Conservation (phyloP, 1,140 invertebrate species). For the Lasioglossum albipes region DNA sequence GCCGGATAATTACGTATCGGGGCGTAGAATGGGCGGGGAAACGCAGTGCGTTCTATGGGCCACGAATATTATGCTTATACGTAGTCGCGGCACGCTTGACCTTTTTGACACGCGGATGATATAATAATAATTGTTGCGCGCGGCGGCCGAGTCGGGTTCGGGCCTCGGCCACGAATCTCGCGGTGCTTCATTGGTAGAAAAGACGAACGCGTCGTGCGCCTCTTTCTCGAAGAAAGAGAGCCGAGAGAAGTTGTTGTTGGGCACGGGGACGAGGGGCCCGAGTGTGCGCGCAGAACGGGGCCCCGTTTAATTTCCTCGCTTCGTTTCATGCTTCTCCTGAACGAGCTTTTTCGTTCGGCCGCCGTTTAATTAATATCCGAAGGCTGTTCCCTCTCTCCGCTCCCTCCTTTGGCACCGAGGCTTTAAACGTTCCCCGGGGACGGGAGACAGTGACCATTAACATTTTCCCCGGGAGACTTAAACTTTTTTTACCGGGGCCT, state of each 20-base stretch:
- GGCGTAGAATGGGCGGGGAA: slow-evolving; percentile 67
- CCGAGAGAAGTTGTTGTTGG: not conserved
- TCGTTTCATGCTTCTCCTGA: slow-evolving; percentile 44
- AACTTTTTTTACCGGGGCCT: not conserved
- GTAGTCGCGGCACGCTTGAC: slow-evolving; percentile 72
- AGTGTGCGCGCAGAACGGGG: slow-evolving; percentile 14
- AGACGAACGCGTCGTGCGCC: not conserved
- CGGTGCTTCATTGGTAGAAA: slow-evolving; percentile 9
- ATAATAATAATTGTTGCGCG: slow-evolving; percentile 74
- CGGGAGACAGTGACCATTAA: not conserved
- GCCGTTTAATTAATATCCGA: slow-evolving; percentile 43
- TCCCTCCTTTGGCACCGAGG: not conserved
- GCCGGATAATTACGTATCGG: slow-evolving; percentile 72
- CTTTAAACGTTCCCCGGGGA: not conserved
- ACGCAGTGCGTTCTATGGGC: slow-evolving; percentile 44
- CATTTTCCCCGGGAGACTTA: not conserved
- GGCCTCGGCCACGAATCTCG: slow-evolving; percentile 9
- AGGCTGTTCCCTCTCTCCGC: not conserved
- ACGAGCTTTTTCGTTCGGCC: slow-evolving; percentile 35
- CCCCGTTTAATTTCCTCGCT: slow-evolving; percentile 47
- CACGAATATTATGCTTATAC: slow-evolving; percentile 58
- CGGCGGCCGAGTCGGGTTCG: not conserved
- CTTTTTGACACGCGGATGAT: slow-evolving; percentile 67
- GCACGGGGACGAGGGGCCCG: not conserved
- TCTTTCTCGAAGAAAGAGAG: not conserved